Evolutionary conservation across 2,113 vertebrate species (phyloP), one percentile per base, ranked within the genome.

Genomic region (Cephalopterus ornatus): DNA sequence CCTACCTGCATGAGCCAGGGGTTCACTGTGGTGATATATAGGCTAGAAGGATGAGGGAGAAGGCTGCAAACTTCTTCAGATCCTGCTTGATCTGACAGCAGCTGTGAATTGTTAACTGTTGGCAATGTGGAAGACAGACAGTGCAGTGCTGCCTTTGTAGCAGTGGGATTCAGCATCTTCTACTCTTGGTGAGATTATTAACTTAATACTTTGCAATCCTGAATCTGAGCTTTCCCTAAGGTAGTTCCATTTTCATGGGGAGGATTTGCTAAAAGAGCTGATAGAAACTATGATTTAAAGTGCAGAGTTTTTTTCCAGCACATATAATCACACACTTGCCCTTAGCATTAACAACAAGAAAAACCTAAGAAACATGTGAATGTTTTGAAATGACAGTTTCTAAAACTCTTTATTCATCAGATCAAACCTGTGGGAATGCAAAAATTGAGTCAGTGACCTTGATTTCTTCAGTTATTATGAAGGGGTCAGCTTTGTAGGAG

Each of bases 11-110:
- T 56, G 66, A 93, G 53, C 73, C 96, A 85, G 74, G 73, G 39
- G 47, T 76, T 94, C 70, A 56, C 46, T 89, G 66, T 86, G 93
- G 96, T 97, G 39, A 39, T 93, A 71, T 9, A 50, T 56, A 61
- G 73, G 59, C 58, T 81, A 84, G 80, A 85, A 74, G 62, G 75
- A 71, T n/a, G 79, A 49, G 66, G 52, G 65, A 61, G 47, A 72
- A 84, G n/a, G 77, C 52, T 84, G 68, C 65, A 85, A 44, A 86
- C 22, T 55, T 94, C 73, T 68, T 84, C 49, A 71, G 68, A 68
- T 88, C 33, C 49, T 85, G 47, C 80, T 80, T 74, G 59, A 70
- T 93, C 47, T 95, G 88, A 62, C 49, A 86, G 77, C 46, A 78
- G 37, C n/a, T 90, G 73, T 0, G 1, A 61, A 41, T 41, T 75